A percentile compares a stretch with the other conserved stretches of the same genome.
These are phyloP conservation scores for Aricia artaxerxes DNA, from an alignment of 2,888 invertebrate genomes.

Conservation along the genomic window DNA sequence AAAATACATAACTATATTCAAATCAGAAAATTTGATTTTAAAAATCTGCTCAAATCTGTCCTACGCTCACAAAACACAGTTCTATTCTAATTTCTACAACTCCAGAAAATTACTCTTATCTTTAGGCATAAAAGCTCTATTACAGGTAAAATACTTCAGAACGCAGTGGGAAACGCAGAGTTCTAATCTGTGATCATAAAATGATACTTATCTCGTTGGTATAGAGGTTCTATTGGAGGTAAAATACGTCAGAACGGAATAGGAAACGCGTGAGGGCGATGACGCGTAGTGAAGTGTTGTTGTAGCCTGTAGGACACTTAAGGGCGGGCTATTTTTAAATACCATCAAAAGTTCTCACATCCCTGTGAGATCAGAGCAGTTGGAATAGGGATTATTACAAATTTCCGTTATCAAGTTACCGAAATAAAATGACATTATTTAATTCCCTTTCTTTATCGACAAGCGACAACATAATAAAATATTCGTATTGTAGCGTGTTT, in stretches of 20 bases:
- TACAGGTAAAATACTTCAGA: not conserved
- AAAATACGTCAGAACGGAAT: too few relatives aligned
- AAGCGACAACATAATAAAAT: not conserved
- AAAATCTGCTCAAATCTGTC: not conserved
- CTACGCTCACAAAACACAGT: not conserved
- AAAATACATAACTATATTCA: not conserved
- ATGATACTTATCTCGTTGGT: too few relatives aligned
- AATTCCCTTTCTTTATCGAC: too few relatives aligned
- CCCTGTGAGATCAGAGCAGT: not conserved
- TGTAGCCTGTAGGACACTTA: constrained; percentile 6
- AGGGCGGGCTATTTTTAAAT: constrained; percentile 23
- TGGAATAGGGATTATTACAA: too few relatives aligned
- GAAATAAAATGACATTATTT: too few relatives aligned
- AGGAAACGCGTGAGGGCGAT: constrained; percentile 18
- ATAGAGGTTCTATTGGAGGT: too few relatives aligned
- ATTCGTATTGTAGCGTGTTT: not conserved
- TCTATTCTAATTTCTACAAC: not conserved
- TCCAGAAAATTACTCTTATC: not conserved
- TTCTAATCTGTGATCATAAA: too few relatives aligned
- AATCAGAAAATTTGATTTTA: not conserved
- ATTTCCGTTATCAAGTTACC: too few relatives aligned
- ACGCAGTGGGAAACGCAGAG: not conserved
- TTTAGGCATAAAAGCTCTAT: not conserved
- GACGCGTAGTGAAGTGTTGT: constrained; percentile 9
- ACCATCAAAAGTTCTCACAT: constrained; percentile 10